Evolutionary conservation across 1,140 invertebrate genomes (phyloP).

Genomic region (Calephelis nemesis): DNA sequence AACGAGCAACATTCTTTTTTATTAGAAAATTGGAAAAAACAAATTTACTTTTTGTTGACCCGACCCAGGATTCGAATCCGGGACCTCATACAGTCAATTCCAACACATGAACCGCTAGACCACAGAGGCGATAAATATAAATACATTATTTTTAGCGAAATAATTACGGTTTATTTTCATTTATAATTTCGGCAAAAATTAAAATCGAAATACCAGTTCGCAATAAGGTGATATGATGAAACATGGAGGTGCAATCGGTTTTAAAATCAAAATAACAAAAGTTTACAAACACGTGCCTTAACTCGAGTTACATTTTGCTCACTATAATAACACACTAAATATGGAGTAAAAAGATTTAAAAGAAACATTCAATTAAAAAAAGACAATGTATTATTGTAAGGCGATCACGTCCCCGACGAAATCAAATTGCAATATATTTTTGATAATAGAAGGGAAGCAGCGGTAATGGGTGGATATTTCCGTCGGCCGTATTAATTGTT

Average conservation of each 20-base stretch:
- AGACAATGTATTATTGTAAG: conserved; percentile 60
- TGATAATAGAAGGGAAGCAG: conserved; percentile 69
- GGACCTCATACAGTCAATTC: too few species aligned
- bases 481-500: conserved; percentile 62
- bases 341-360: conserved; percentile 46
- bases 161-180: conserved; percentile 25
- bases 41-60: too few species aligned
- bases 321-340: conserved; percentile 51
- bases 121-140: conserved; percentile 16
- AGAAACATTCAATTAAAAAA: conserved; percentile 65
- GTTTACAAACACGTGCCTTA: conserved; percentile 60
- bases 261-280: conserved; percentile 62
- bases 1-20: too few species aligned
- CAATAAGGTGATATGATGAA: not conserved
- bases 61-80: too few species aligned
- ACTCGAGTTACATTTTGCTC: conserved; percentile 59
- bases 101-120: too few species aligned
- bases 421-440: conserved; percentile 72
- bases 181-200: conserved; percentile 11
- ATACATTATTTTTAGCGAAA: conserved; percentile 27
- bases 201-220: conserved; percentile 2
- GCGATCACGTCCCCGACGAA: conserved; percentile 62
- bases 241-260: conserved; percentile 24
- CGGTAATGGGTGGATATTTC: conserved; percentile 71
- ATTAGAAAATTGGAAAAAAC: too few species aligned